Conservation (phyloP, 2,888 invertebrate genomes). For the Meta bourneti region DNA sequence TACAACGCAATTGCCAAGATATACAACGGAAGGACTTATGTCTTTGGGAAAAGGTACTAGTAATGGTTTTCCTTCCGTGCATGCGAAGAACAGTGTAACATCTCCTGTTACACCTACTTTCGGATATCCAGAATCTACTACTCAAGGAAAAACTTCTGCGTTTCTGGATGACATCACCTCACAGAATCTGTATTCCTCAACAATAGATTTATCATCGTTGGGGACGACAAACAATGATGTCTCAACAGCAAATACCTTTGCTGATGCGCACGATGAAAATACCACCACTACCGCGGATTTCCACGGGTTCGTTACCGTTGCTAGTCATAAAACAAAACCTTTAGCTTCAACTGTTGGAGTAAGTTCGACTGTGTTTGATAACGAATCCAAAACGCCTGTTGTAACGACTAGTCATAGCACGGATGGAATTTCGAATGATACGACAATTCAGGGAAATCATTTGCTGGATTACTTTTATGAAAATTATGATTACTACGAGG, state of each 20-base stretch:
- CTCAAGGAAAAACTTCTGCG: background rate
- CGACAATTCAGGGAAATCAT: conserved; percentile 19
- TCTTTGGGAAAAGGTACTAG: background rate
- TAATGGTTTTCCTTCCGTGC: background rate
- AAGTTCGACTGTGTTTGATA: background rate
- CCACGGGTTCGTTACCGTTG: background rate
- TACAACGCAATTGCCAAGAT: background rate
- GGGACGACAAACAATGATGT: too few species aligned
- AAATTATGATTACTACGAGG: conserved; percentile 67
- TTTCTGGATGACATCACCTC: background rate
- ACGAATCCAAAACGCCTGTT: background rate
- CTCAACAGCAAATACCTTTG: background rate
- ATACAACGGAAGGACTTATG: background rate
- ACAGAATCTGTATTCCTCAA: background rate
- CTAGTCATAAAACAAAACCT: background rate
- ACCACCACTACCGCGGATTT: background rate
- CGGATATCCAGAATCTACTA: background rate
- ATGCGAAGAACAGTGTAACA: background rate
- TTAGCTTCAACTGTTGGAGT: background rate
- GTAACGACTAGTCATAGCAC: background rate
- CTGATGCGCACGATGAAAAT: background rate
- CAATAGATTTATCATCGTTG: background rate
- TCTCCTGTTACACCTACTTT: background rate
- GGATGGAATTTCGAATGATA: background rate
- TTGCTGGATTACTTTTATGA: conserved; percentile 61